Conservation (phyloP, 1,140 invertebrate species). For the Propsilocerus akamusi region DNA sequence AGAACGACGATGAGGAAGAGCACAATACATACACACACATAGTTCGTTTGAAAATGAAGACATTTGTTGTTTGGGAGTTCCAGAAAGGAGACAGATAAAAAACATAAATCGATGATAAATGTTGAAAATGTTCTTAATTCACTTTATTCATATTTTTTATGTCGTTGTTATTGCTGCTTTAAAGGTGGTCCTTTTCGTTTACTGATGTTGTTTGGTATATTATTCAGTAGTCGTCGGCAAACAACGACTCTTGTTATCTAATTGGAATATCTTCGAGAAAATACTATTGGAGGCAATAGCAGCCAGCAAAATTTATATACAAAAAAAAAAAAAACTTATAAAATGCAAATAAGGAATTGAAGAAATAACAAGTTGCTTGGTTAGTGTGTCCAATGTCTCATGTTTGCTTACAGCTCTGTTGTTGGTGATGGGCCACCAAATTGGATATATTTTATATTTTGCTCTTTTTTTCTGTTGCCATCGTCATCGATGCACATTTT, state of each 20-base stretch:
- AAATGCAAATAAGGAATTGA: conserved; percentile 1
- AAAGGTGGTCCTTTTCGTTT: conserved; percentile 3
- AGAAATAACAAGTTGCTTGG: neutral
- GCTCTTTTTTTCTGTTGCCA: too few relatives aligned
- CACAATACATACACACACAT: too few relatives aligned
- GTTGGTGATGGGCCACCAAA: too few relatives aligned
- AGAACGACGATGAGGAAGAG: neutral
- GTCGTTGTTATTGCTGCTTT: neutral
- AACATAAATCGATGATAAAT: conserved; percentile 1
- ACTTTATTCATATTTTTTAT: neutral
- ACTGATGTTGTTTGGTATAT: neutral
- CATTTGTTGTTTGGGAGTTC: neutral
- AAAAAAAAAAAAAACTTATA: neutral
- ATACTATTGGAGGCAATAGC: neutral
- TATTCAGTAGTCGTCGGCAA: too few relatives aligned
- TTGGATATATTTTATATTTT: too few relatives aligned
- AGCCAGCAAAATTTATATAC: neutral
- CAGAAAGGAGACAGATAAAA: neutral
- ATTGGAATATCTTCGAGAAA: neutral
- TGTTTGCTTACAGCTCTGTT: too few relatives aligned
- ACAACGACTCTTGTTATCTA: neutral
- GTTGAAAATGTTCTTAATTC: conserved; percentile 3
- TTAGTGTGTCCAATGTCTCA: neutral
- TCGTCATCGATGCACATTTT: too few relatives aligned
- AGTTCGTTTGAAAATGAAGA: neutral